These are phyloP conservation scores for Lontra canadensis DNA, from an alignment of 2,113 vertebrate genomes.

Conservation along the genomic window DNA sequence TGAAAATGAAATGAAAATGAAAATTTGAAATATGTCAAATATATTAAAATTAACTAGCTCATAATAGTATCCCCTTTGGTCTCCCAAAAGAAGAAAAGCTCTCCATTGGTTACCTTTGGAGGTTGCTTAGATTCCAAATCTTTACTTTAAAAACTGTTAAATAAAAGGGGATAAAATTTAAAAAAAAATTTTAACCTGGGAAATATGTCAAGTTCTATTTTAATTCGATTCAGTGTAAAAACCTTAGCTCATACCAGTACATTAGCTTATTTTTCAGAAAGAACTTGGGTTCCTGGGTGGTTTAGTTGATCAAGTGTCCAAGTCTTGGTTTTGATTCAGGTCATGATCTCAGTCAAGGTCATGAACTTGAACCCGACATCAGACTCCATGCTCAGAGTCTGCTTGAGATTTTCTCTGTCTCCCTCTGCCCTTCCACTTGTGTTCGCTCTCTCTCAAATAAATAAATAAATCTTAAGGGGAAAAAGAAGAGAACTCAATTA, in stretches of 20 bases:
- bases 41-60: not conserved
- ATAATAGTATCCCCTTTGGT: not conserved
- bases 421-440: not conserved
- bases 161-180: not conserved
- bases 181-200: not conserved
- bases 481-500: not conserved
- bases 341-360: not conserved
- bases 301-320: not conserved
- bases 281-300: not conserved
- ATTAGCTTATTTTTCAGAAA: slow-evolving; percentile 21
- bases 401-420: not conserved
- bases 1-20: too few relatives aligned
- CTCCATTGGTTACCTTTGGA: not conserved
- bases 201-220: not conserved
- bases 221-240: not conserved
- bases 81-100: not conserved
- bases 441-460: not conserved
- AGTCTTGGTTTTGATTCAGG: not conserved
- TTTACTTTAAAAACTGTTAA: not conserved
- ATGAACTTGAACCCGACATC: not conserved
- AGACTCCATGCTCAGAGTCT: not conserved
- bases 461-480: not conserved
- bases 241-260: not conserved
- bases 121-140: not conserved
- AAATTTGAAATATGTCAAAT: slow-evolving; percentile 2